These are phyloP conservation scores for Lasioglossum pauxillum DNA, from an alignment of 2,888 invertebrate genomes.

Conservation along the genomic window DNA sequence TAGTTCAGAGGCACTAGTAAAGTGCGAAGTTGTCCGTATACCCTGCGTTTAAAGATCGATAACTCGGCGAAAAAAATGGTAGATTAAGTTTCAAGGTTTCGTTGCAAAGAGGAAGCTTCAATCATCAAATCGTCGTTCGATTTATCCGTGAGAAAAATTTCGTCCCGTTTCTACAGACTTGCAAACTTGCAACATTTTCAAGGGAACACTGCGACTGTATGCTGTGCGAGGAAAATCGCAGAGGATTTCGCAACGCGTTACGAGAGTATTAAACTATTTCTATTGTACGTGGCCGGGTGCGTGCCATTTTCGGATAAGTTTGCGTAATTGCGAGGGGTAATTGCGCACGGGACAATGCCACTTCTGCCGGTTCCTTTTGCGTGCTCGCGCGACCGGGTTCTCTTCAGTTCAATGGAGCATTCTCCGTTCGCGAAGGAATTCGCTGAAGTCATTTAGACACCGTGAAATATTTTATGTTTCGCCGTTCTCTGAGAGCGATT, in stretches of 20 bases:
- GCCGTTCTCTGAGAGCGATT: conserved; percentile 13
- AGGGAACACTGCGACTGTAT: not conserved
- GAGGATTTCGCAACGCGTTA: conserved; percentile 17
- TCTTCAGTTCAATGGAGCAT: conserved; percentile 51
- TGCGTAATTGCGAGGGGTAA: conserved; percentile 61
- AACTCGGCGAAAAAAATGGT: too few species aligned
- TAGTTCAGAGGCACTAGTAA: too few species aligned
- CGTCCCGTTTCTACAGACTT: not conserved
- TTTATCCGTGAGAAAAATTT: not conserved
- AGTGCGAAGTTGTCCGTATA: too few species aligned
- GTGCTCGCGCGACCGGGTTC: conserved; percentile 41
- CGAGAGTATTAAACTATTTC: conserved; percentile 30
- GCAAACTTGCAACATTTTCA: too few species aligned
- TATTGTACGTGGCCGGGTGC: conserved; percentile 42
- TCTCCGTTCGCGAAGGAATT: conserved; percentile 44
- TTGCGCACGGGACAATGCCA: conserved; percentile 49
- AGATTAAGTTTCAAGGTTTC: too few species aligned
- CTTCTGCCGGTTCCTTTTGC: conserved; percentile 42
- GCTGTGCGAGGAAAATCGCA: not conserved
- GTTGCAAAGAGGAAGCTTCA: too few species aligned
- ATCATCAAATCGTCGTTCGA: too few species aligned
- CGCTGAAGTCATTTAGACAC: conserved; percentile 45
- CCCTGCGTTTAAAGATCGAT: too few species aligned
- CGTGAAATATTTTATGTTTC: conserved; percentile 46
- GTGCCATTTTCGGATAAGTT: conserved; percentile 59